Base-by-base conservation (phyloP, 2,113 vertebrate species). In the Stegastes partitus region DNA sequence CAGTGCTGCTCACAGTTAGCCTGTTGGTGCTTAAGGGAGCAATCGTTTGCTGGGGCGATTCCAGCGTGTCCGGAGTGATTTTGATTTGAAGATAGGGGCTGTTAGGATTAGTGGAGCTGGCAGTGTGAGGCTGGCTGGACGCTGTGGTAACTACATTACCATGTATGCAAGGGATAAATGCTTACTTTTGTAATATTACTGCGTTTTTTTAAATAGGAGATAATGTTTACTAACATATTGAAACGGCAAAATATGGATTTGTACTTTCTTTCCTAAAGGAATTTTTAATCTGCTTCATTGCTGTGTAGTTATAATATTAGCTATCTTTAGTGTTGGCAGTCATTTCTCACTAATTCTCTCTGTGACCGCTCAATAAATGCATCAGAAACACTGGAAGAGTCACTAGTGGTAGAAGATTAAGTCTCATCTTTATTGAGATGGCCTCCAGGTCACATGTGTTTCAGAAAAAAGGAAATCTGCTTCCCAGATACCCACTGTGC, bases 1-100 rank as follows among this genome's bases (percentile, higher is more conserved):
- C 82, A 79, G 73, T 78, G 62, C 10, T 5, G 28, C 71, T 89
- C 69, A 58, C 82, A 68, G 69, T 81, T 53, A 61, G 73, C 50
- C 66, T 44, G 59, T 53, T 7, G 68, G 54, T 59, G 37, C 77
- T 74, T 79, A 11, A 28, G 75, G 73, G 78, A 84, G 86, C 79
- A 74, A 63, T 87, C 51, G 22, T 53, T 88, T 7, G 56, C 11
- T 64, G 57, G 84, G 81, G 76, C 4, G 64, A 77, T 74, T 56
- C 67, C 82, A 76, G 50, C 26, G 3, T 42, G 59, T 83, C 71
- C 21, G 21, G 34, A 69, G 50, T 25, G 7, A 15, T 61, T 75
- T 18, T 26, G 75, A 85, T 86, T 25, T 64, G 6, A 56, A 74
- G 81, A 86, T 79, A 37, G 62, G 56, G 49, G 57, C 55, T 65